These are phyloP conservation scores for Agrotis segetum DNA, from an alignment of 2,888 invertebrate genomes.

Conservation along the genomic window DNA sequence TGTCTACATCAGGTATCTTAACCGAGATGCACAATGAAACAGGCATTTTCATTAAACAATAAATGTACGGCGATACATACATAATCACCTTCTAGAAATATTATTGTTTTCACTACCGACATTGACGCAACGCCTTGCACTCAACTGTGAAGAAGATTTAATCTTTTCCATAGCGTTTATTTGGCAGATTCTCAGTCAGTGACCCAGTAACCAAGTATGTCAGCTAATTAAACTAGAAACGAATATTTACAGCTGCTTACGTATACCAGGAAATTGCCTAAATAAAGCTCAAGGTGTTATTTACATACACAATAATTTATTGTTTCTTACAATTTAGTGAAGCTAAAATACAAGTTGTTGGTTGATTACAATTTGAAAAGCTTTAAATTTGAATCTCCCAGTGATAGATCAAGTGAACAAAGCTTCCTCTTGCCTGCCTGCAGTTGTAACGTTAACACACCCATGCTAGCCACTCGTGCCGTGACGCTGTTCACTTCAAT, in stretches of 20 bases:
- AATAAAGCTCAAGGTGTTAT: constrained; percentile 89
- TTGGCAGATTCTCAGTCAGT: constrained; percentile 68
- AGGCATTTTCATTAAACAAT: constrained; percentile 12
- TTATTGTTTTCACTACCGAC: constrained; percentile 23
- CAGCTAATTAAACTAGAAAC: constrained; percentile 65
- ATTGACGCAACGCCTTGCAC: constrained; percentile 19
- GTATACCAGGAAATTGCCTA: constrained; percentile 81
- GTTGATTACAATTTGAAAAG: constrained; percentile 90
- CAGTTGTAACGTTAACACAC: constrained; percentile 85
- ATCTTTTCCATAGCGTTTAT: constrained; percentile 55
- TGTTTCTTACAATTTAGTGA: constrained; percentile 91
- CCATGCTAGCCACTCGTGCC: constrained; percentile 82
- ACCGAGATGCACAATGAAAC: constrained; percentile 11
- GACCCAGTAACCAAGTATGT: constrained; percentile 67
- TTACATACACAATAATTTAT: constrained; percentile 91
- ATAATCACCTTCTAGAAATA: constrained; percentile 23
- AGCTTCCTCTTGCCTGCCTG: constrained; percentile 83
- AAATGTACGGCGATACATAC: background rate
- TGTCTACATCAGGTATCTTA: too few relatives aligned
- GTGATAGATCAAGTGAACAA: constrained; percentile 85
- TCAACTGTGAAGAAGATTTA: constrained; percentile 52
- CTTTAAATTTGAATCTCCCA: constrained; percentile 87
- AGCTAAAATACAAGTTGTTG: constrained; percentile 90
- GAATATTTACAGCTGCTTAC: constrained; percentile 73
- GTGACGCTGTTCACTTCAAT: constrained; percentile 70